Percentiles rank a stretch among this genome's conserved stretches.
Conservation (phyloP, 2,113 vertebrate species). For the Onychorhynchus coronatus region DNA sequence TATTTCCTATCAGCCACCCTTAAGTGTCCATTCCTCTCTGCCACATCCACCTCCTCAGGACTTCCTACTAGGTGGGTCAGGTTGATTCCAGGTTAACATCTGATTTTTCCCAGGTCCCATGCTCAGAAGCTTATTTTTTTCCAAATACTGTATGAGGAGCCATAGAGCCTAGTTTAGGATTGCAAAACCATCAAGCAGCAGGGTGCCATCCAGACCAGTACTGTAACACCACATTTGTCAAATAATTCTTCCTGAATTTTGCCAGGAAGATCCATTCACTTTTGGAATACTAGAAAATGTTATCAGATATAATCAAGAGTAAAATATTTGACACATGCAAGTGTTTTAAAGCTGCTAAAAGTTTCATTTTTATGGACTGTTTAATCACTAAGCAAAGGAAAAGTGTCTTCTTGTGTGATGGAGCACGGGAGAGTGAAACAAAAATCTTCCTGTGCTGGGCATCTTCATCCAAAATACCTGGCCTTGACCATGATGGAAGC, state of each 20-base stretch:
- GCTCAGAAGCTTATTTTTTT: not conserved
- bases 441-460: fast-evolving
- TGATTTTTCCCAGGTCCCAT: not conserved
- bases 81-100: not conserved
- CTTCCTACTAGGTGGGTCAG: not conserved
- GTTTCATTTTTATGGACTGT: not conserved
- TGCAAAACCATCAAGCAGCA: not conserved
- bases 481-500: not conserved
- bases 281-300: not conserved
- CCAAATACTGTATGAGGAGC: not conserved
- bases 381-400: not conserved
- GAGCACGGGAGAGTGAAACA: not conserved
- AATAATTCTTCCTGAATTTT: not conserved
- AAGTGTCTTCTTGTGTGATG: not conserved
- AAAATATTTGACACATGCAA: not conserved
- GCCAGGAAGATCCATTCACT: not conserved
- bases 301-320: not conserved
- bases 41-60: not conserved
- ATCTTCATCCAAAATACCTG: not conserved
- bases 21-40: not conserved
- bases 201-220: not conserved
- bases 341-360: not conserved
- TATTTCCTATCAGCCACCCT: not conserved
- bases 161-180: not conserved
- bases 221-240: not conserved